Conservation (phyloP, 2,888 invertebrate genomes). For the Reticulitermes lucifugus region DNA sequence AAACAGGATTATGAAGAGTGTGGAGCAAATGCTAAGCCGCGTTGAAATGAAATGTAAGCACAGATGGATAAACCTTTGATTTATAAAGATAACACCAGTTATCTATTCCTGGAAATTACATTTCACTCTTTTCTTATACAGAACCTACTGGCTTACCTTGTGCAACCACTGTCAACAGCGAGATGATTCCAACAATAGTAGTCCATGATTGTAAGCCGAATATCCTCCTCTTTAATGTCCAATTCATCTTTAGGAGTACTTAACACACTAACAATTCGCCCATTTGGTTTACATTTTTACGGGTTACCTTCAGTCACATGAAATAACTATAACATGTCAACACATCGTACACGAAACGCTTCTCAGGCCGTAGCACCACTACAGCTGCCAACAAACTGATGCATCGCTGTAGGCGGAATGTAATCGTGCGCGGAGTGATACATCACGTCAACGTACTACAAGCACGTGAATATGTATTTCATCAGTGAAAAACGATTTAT, state of each 20-base stretch:
- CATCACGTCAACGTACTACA: neutral
- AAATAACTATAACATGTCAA: constrained; percentile 33
- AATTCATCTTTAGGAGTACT: constrained; percentile 29
- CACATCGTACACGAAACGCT: constrained; percentile 27
- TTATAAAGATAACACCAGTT: constrained; percentile 20
- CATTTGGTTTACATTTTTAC: constrained; percentile 23
- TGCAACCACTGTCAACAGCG: constrained; percentile 45
- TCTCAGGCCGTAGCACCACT: neutral
- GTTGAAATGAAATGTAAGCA: neutral
- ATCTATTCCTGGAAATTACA: constrained; percentile 18
- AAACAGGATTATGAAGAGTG: neutral
- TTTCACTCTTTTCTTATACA: constrained; percentile 34
- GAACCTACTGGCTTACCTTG: constrained; percentile 40
- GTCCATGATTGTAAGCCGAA: constrained; percentile 36
- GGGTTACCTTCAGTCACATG: constrained; percentile 7
- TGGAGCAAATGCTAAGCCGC: neutral
- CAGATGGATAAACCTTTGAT: neutral
- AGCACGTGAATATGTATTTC: too few relatives aligned
- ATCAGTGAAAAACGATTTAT: too few relatives aligned
- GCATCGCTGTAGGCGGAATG: constrained; percentile 33
- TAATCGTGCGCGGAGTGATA: constrained; percentile 31
- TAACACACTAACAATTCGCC: neutral
- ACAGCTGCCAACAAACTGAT: constrained; percentile 34
- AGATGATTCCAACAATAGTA: constrained; percentile 40
- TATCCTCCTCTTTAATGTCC: constrained; percentile 19